phyloP scores from a whole-genome alignment of 2,797 vertebrate species.

The Margarornis squamiger region DNA sequence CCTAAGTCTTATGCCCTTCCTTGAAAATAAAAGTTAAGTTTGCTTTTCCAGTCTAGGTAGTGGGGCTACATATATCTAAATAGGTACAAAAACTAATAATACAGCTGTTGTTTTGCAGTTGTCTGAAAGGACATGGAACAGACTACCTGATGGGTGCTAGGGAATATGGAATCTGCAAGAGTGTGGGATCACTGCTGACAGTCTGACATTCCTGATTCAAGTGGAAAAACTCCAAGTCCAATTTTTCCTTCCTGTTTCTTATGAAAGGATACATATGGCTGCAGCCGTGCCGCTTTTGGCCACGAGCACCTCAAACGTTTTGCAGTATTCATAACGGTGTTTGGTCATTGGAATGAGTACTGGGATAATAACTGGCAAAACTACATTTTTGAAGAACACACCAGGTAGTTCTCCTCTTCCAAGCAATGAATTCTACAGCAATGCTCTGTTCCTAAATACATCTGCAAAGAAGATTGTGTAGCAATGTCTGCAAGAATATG shows the following conservation, averaged over 20 bases:
- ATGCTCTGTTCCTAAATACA: neutral
- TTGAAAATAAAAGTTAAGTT: neutral
- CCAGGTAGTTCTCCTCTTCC: neutral
- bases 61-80: neutral
- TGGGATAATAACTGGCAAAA: neutral
- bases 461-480: neutral
- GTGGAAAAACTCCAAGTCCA: neutral
- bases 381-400: neutral
- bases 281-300: neutral
- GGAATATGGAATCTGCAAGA: neutral
- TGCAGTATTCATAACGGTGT: neutral
- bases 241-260: constrained; percentile 18
- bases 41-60: neutral
- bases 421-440: neutral
- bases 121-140: neutral
- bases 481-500: neutral
- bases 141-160: neutral
- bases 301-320: neutral
- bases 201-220: neutral
- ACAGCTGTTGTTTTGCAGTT: neutral
- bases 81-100: neutral
- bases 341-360: neutral
- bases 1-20: neutral
- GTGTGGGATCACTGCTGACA: neutral
- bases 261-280: neutral